These are phyloP conservation scores for Calcarius ornatus DNA, from an alignment of 2,113 vertebrate species.

Conservation along the genomic window DNA sequence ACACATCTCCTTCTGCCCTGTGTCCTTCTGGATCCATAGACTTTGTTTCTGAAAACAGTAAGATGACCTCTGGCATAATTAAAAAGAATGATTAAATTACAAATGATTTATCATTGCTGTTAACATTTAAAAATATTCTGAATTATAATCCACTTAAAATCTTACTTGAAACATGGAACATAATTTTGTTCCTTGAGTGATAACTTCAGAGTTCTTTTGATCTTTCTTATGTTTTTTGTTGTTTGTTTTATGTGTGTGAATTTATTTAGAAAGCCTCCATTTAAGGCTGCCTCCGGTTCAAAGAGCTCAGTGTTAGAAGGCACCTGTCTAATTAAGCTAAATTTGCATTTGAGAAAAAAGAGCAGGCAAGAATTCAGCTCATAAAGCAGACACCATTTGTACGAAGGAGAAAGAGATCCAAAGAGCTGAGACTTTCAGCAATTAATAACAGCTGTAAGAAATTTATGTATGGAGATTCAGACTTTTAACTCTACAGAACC, in stretches of 20 bases:
- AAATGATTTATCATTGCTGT: neutral
- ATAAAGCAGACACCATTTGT: neutral
- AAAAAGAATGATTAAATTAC: neutral
- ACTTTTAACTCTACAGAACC: neutral
- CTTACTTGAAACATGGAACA: neutral
- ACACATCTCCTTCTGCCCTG: neutral
- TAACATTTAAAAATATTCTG: neutral
- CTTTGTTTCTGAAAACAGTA: neutral
- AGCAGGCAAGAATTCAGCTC: neutral
- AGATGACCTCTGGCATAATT: neutral
- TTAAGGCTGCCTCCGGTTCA: neutral
- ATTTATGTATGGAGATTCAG: neutral
- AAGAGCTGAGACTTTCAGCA: neutral
- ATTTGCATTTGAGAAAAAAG: neutral
- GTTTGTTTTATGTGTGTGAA: neutral
- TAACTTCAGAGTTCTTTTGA: neutral
- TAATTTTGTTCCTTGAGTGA: neutral
- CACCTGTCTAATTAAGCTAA: conserved; percentile 1
- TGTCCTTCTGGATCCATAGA: neutral
- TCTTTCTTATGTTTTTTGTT: neutral
- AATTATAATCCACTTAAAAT: neutral
- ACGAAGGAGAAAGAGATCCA: neutral
- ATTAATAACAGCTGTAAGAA: neutral
- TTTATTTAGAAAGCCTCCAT: neutral
- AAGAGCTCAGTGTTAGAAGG: neutral